These are phyloP conservation scores for Acrobasis consociella DNA, from an alignment of 2,888 invertebrate species.

Conservation along the genomic window DNA sequence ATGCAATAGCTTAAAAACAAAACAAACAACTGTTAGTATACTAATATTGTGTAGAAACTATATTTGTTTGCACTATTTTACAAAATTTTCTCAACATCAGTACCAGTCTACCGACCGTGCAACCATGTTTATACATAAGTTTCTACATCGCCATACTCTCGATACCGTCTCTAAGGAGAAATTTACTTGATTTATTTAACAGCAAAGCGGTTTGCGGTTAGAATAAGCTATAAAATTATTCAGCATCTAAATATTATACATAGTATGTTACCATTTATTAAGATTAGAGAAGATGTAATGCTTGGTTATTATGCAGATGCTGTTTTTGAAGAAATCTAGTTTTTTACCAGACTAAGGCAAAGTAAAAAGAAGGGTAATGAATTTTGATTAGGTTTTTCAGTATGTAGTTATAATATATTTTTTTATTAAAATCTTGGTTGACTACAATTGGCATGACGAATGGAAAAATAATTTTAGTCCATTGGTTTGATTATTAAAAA, in stretches of 20 bases:
- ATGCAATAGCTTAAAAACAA: no score
- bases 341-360: no score
- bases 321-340: not conserved
- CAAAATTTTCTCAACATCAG: not conserved
- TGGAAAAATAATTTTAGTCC: no score
- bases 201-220: constrained; percentile 4
- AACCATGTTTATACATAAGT: constrained; percentile 10
- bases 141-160: constrained; percentile 2
- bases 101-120: constrained; percentile 4
- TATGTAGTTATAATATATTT: no score
- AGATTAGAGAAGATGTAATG: not conserved
- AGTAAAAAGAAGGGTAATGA: no score
- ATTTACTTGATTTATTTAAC: constrained; percentile 19
- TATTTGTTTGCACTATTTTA: no score
- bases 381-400: no score
- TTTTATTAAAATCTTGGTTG: no score
- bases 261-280: not conserved
- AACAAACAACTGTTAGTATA: no score
- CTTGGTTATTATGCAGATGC: not conserved
- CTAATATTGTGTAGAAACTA: no score
- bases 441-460: no score
- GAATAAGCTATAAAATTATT: constrained; percentile 11
- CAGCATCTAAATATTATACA: constrained; percentile 7
- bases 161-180: constrained; percentile 14
- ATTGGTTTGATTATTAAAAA: no score